phyloP scores from a whole-genome alignment of 2,797 vertebrate genomes.

The Dallia pectoralis region DNA sequence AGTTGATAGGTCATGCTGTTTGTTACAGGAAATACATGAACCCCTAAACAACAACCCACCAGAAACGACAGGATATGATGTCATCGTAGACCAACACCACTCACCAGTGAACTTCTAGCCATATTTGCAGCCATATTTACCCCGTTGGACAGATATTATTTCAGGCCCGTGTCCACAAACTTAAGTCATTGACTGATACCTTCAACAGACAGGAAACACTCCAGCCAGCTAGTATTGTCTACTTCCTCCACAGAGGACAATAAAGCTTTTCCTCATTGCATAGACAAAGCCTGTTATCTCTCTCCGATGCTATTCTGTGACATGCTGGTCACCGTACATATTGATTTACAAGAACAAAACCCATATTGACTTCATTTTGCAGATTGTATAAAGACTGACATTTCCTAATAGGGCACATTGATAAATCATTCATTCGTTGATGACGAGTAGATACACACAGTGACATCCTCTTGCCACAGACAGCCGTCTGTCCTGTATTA shows the following conservation, averaged over 20 bases:
- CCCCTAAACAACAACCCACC: background rate
- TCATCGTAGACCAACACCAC: background rate
- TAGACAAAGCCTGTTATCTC: slow-evolving; percentile 32
- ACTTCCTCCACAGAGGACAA: slow-evolving; percentile 18
- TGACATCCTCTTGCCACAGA: slow-evolving; percentile 55
- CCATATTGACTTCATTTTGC: slow-evolving; percentile 70
- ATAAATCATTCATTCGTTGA: slow-evolving; percentile 81
- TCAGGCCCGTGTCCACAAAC: slow-evolving; percentile 24
- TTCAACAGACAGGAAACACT: background rate
- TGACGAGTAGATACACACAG: slow-evolving; percentile 59
- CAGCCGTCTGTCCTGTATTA: slow-evolving; percentile 60
- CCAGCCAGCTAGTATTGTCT: background rate
- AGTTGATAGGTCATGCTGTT: background rate
- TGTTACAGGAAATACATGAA: background rate
- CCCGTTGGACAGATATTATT: background rate
- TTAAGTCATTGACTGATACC: slow-evolving; percentile 33
- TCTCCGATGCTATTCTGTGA: slow-evolving; percentile 28
- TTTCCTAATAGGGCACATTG: slow-evolving; percentile 76
- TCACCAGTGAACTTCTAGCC: background rate
- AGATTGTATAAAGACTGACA: slow-evolving; percentile 67
- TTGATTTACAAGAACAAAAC: slow-evolving; percentile 63
- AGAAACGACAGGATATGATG: background rate
- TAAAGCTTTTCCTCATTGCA: slow-evolving; percentile 53
- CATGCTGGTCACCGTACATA: slow-evolving; percentile 43
- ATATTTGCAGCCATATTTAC: background rate